These are phyloP conservation scores for Apogon hyalosoma DNA, from an alignment of 2,797 vertebrate species.

Conservation along the genomic window DNA sequence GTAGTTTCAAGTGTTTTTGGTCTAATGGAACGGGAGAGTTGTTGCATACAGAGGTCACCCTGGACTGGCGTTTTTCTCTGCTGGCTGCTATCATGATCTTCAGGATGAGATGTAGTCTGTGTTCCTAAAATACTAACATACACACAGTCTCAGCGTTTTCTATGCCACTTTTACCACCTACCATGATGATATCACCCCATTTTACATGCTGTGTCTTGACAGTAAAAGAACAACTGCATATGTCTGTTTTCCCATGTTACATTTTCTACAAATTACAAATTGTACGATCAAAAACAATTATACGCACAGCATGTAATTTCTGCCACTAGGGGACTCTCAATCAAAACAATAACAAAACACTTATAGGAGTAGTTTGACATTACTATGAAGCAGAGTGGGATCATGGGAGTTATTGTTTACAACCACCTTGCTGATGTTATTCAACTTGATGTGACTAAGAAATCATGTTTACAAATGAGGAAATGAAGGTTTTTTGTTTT, in stretches of 20 bases:
- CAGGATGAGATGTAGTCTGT: conserved; percentile 44
- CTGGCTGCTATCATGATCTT: conserved; percentile 51
- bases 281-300: too few relatives aligned
- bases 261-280: neutral
- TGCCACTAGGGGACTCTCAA: too few relatives aligned
- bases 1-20: conserved; percentile 76
- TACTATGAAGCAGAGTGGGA: too few relatives aligned
- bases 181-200: neutral
- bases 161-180: conserved; percentile 13
- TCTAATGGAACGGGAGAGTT: conserved; percentile 73
- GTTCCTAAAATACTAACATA: conserved; percentile 23
- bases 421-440: too few relatives aligned
- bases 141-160: conserved; percentile 10
- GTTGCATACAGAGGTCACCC: conserved; percentile 74
- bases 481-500: too few relatives aligned
- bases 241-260: neutral
- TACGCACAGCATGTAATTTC: too few relatives aligned
- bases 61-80: conserved; percentile 35
- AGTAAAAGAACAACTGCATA: neutral
- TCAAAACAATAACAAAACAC: too few relatives aligned
- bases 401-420: too few relatives aligned
- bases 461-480: too few relatives aligned
- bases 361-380: too few relatives aligned
- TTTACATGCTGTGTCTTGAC: neutral
- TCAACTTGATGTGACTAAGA: too few relatives aligned